A percentile compares a stretch with the other conserved stretches of the same genome.
These are phyloP conservation scores for Gavia stellata DNA, from an alignment of 2,113 vertebrate genomes.

Conservation along the genomic window DNA sequence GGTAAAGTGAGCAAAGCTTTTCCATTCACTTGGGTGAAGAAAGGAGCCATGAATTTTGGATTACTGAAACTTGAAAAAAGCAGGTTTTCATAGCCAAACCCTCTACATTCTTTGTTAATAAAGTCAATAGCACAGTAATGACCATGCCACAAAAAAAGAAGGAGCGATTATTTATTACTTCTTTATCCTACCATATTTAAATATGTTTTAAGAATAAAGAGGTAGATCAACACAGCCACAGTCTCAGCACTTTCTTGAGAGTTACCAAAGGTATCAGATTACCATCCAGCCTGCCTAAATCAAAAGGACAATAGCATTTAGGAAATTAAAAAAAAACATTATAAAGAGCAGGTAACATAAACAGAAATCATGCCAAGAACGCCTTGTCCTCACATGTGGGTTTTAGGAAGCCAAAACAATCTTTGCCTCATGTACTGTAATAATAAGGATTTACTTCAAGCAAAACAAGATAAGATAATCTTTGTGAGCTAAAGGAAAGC, in stretches of 20 bases:
- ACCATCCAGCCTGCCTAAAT: background rate
- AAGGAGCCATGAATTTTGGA: background rate
- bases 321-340: background rate
- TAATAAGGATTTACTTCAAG: background rate
- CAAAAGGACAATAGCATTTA: background rate
- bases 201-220: background rate
- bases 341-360: background rate
- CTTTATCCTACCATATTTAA: background rate
- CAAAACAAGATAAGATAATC: background rate
- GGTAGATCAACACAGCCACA: background rate
- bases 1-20: background rate
- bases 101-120: background rate
- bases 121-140: background rate
- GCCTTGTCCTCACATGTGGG: background rate
- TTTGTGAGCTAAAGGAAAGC: background rate
- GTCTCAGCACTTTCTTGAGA: background rate
- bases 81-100: background rate
- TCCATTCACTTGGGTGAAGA: background rate
- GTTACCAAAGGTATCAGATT: background rate
- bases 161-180: background rate
- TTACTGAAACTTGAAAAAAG: background rate
- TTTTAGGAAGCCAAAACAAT: background rate
- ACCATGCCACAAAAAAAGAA: background rate
- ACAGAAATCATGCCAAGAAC: background rate
- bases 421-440: background rate